These are phyloP conservation scores for Nesidiocoris tenuis DNA, from an alignment of 2,888 invertebrate species.

Conservation along the genomic window DNA sequence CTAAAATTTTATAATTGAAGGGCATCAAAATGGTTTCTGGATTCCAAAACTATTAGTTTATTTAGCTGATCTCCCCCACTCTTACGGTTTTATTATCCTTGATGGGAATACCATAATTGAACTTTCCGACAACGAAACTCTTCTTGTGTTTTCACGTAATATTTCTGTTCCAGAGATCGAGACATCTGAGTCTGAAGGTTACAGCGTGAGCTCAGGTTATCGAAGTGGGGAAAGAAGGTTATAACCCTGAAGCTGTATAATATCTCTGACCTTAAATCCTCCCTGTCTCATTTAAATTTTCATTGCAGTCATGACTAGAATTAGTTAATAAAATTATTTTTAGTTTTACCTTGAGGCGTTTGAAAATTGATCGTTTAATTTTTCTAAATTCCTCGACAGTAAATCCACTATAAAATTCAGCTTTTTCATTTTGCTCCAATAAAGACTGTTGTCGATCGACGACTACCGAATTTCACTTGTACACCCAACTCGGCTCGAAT, in stretches of 20 bases:
- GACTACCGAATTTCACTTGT: not conserved
- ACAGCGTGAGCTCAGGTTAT: conserved; percentile 44
- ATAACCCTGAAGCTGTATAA: conserved; percentile 44
- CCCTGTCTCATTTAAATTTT: conserved; percentile 2
- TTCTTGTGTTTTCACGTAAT: conserved; percentile 23
- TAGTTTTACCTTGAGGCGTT: too few species aligned
- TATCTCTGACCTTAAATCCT: conserved; percentile 35
- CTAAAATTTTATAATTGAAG: too few species aligned
- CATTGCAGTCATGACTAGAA: conserved; percentile 23
- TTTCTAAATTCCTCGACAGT: too few species aligned
- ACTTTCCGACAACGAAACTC: too few species aligned
- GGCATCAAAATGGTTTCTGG: too few species aligned
- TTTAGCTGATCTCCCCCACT: too few species aligned
- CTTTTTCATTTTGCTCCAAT: not conserved
- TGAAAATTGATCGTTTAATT: too few species aligned
- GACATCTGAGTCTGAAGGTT: conserved; percentile 17
- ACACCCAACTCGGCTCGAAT: not conserved
- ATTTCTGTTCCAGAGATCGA: conserved; percentile 46
- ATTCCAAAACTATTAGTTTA: too few species aligned
- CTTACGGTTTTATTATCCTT: too few species aligned
- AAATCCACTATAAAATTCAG: too few species aligned
- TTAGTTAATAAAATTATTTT: too few species aligned
- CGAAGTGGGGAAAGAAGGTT: conserved; percentile 43
- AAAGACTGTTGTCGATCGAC: not conserved
- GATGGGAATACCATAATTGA: too few species aligned